Percentiles rank a stretch among this genome's conserved stretches.
phyloP scores from a whole-genome alignment of 2,888 invertebrate species.

The Formica aserva region DNA sequence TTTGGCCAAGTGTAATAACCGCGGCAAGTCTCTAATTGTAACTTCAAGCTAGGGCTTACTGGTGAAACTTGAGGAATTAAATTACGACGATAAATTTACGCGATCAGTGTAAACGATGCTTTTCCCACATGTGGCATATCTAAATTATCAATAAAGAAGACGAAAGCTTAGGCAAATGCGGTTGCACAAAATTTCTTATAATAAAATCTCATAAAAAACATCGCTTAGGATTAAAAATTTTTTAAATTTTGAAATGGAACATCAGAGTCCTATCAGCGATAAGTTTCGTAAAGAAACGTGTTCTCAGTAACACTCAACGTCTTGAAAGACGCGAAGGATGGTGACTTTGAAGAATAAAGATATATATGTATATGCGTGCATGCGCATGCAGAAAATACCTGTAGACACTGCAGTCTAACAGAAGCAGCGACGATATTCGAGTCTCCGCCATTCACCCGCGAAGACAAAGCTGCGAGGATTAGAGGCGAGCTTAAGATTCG shows the following conservation, averaged over 20 bases:
- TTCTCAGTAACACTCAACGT: neutral
- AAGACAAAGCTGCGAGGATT: slow-evolving; percentile 39
- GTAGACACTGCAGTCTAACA: neutral
- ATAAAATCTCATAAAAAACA: neutral
- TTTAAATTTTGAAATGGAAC: neutral
- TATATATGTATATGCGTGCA: neutral
- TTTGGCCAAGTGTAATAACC: slow-evolving; percentile 24
- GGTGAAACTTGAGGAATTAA: slow-evolving; percentile 47
- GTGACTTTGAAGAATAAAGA: slow-evolving; percentile 8
- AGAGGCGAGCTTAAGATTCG: slow-evolving; percentile 33
- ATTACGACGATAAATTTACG: slow-evolving; percentile 23
- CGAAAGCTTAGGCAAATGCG: neutral
- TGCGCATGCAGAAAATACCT: neutral
- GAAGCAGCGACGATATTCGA: slow-evolving; percentile 1
- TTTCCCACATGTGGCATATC: neutral
- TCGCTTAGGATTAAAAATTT: neutral
- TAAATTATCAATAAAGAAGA: neutral
- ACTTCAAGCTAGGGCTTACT: slow-evolving; percentile 9
- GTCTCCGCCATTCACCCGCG: neutral
- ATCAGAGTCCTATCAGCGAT: neutral
- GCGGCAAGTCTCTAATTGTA: slow-evolving; percentile 38
- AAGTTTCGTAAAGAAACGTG: neutral
- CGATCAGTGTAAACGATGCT: neutral
- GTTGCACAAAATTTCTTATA: neutral
- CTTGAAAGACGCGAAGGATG: neutral